Conservation (phyloP, 2,113 vertebrate genomes). For the Myrmophylax atrothorax region DNA sequence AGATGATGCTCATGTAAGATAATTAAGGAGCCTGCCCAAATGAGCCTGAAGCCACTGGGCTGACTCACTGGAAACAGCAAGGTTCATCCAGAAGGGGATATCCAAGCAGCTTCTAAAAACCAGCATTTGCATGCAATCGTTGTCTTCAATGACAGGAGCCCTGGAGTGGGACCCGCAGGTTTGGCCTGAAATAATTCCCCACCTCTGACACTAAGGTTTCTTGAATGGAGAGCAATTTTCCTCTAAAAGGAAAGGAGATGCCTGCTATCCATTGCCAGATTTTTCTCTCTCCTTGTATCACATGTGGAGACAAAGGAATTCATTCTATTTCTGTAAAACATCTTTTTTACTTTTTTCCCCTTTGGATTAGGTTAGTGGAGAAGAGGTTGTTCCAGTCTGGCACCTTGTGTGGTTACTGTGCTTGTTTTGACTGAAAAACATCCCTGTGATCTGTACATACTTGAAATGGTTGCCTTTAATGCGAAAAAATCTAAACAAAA, state of each 20-base stretch:
- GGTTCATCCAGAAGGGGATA: neutral
- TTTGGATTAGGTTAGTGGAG: conserved; percentile 23
- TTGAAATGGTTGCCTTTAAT: conserved; percentile 55
- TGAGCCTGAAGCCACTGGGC: neutral
- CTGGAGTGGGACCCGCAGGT: neutral
- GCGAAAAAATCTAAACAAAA: conserved; percentile 21
- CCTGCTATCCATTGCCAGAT: neutral
- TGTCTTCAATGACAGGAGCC: accelerated
- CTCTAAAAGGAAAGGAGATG: neutral
- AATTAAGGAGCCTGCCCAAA: neutral
- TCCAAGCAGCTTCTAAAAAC: accelerated
- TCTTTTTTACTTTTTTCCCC: neutral
- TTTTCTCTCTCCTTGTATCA: conserved; percentile 17
- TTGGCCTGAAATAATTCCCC: neutral
- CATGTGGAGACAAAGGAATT: conserved; percentile 36
- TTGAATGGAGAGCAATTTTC: neutral
- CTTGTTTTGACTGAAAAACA: conserved; percentile 65
- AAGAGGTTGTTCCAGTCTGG: conserved; percentile 57
- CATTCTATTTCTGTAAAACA: conserved; percentile 20
- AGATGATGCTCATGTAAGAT: neutral
- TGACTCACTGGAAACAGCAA: neutral
- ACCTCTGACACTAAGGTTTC: neutral
- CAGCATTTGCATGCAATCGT: neutral
- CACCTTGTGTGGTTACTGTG: conserved; percentile 44
- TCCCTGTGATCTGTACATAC: conserved; percentile 40